phyloP scores from a whole-genome alignment of 2,113 vertebrate species.

The Epinephelus moara region DNA sequence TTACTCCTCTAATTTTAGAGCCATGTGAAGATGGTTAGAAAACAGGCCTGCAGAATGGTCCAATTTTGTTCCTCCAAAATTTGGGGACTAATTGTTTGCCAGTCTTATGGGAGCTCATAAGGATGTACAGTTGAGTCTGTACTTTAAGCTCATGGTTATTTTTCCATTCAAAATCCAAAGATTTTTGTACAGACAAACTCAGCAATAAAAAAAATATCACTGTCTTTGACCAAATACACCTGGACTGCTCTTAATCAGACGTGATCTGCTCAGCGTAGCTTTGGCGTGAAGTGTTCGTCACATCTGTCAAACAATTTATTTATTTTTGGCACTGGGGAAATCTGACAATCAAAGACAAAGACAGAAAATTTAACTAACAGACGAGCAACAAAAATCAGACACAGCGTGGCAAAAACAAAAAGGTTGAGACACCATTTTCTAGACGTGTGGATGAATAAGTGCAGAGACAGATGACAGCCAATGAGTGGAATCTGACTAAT shows the following conservation, averaged over 20 bases:
- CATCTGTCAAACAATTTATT: neutral
- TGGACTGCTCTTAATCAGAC: neutral
- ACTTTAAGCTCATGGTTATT: neutral
- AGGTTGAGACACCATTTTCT: neutral
- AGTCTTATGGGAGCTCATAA: neutral
- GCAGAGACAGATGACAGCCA: constrained; percentile 1
- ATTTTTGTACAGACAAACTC: neutral
- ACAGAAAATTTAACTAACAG: constrained; percentile 26
- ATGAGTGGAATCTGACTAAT: constrained; percentile 11
- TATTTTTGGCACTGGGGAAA: neutral
- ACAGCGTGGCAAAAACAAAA: neutral
- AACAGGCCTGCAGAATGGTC: neutral
- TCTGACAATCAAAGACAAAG: constrained; percentile 15
- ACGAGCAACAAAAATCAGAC: neutral
- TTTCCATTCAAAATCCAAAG: neutral
- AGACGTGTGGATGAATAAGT: constrained; percentile 12
- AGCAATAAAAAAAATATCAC: neutral
- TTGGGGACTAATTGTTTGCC: too few relatives aligned
- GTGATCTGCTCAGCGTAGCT: neutral
- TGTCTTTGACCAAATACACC: neutral
- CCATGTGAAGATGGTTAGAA: neutral
- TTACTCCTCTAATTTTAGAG: neutral
- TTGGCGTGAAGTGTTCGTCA: neutral
- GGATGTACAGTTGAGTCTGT: neutral
- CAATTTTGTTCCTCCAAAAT: neutral